phyloP scores from a whole-genome alignment of 2,113 vertebrate genomes.

The Malurus alboscapulatus region DNA sequence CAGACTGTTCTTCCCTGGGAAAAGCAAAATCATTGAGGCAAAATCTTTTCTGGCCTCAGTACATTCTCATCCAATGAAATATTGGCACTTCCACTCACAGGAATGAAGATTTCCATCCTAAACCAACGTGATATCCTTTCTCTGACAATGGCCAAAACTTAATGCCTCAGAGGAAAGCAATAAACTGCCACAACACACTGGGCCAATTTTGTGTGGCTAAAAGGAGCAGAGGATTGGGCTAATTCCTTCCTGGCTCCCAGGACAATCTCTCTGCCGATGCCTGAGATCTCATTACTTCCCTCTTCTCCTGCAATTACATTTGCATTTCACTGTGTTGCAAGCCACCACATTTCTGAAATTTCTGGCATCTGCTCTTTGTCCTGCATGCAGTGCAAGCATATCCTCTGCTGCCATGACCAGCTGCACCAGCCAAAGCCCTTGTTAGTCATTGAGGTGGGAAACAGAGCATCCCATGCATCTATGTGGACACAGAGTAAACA shows the following conservation, averaged over 20 bases:
- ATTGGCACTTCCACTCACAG: not conserved
- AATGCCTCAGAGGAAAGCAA: conserved; percentile 36
- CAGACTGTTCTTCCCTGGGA: conserved; percentile 10
- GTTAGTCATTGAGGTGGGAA: not conserved
- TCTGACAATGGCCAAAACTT: conserved; percentile 48
- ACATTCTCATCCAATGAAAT: conserved; percentile 13
- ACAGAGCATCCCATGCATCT: not conserved
- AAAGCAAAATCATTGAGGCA: conserved; percentile 22
- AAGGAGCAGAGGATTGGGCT: not conserved
- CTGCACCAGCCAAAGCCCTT: not conserved
- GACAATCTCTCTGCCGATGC: not conserved
- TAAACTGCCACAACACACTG: conserved; percentile 26
- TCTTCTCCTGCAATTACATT: not conserved
- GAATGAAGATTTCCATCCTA: conserved; percentile 15
- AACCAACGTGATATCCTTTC: conserved; percentile 41
- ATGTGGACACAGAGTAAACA: not conserved
- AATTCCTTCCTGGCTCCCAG: conserved; percentile 47
- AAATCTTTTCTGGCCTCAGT: conserved; percentile 1
- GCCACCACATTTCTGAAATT: not conserved
- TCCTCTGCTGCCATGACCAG: not conserved
- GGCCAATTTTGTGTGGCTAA: conserved; percentile 29
- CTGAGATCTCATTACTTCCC: not conserved
- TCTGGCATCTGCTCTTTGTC: not conserved
- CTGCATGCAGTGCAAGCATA: not conserved
- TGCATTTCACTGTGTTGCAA: not conserved